Evolutionary conservation across 2,888 invertebrate species (phyloP).

Genomic region (Catocala sponsa): DNA sequence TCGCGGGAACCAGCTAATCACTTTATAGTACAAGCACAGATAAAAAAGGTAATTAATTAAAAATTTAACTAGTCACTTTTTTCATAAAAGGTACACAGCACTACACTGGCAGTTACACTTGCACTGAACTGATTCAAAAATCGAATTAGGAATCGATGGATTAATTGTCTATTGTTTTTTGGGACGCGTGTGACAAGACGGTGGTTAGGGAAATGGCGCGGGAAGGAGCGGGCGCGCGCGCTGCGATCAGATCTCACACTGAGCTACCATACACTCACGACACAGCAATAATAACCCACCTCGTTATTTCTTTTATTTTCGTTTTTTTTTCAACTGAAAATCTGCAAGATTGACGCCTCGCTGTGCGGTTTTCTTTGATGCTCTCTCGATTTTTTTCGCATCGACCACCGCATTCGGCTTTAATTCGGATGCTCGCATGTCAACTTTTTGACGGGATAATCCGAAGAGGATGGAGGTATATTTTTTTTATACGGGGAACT

Average conservation of each 20-base stretch:
- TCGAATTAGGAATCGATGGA: constrained; percentile 35
- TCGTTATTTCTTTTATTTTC: constrained; percentile 65
- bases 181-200: constrained; percentile 47
- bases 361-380: constrained; percentile 72
- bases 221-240: constrained; percentile 76
- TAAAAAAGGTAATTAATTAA: constrained; percentile 36
- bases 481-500: constrained; percentile 37
- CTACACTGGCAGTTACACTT: constrained; percentile 52
- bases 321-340: constrained; percentile 79
- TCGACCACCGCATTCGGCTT: constrained; percentile 62
- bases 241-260: constrained; percentile 80
- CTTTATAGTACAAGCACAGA: constrained; percentile 44
- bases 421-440: constrained; percentile 70
- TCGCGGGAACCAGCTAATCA: constrained; percentile 31
- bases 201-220: constrained; percentile 62
- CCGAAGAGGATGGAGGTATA: constrained; percentile 48
- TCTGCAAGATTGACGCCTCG: constrained; percentile 73
- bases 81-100: constrained; percentile 54
- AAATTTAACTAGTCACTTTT: constrained; percentile 52
- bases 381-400: constrained; percentile 46
- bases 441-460: constrained; percentile 78
- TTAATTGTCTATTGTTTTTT: constrained; percentile 40
- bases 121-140: constrained; percentile 53
- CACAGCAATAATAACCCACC: constrained; percentile 74
- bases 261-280: constrained; percentile 72